Evolutionary conservation across 2,888 invertebrate genomes (phyloP), one percentile per base, ranked within the genome.

Genomic region (Hedya salicella): DNA sequence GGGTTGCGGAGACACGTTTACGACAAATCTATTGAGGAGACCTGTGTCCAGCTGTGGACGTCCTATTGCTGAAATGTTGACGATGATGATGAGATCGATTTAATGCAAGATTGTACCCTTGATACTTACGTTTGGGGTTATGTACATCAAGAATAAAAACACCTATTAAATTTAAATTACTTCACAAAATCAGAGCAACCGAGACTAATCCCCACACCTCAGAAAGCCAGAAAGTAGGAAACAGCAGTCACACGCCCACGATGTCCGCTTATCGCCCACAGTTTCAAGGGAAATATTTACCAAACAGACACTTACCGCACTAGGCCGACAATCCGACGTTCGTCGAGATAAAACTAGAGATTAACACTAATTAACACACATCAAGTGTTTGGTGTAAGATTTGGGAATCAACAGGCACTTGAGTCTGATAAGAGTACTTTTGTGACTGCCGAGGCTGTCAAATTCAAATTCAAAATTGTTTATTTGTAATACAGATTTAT

Each of bases 241-340:
- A 76, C 73, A 70, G 75, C 71, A 76, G 71, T 78, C 78, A 71
- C 78, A 80, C 75, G 81, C 70, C 71, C 73, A 78, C 75, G 78
- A 82, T 44, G 6, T 25, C 50, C 9, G n/a, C 76, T 87, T 88
- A 88, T 88, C 89, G 82, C 46, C 64, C 67, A 74, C 67, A 70
- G 72, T 68, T 75, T 87, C 86, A 85, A 78, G 78, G 79, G 81
- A 90, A 89, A 89, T 90, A 90, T 91, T 91, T 88, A 89, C 88
- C 75, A 83, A 87, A 86, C 80, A 87, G 77, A 79, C 80, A 85
- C 80, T 86, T 81, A 87, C 79, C 76, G 56, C 44, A 30, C 57
- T 57, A 57, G 71, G 79, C 80, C 57, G 57, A 76, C 75, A 57
- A 71, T 79, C 80, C 57, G 57, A 76, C 75, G 72, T 71, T 74